Evolutionary conservation across 2,888 invertebrate genomes (phyloP).

Genomic region (Exocentrus adspersus): DNA sequence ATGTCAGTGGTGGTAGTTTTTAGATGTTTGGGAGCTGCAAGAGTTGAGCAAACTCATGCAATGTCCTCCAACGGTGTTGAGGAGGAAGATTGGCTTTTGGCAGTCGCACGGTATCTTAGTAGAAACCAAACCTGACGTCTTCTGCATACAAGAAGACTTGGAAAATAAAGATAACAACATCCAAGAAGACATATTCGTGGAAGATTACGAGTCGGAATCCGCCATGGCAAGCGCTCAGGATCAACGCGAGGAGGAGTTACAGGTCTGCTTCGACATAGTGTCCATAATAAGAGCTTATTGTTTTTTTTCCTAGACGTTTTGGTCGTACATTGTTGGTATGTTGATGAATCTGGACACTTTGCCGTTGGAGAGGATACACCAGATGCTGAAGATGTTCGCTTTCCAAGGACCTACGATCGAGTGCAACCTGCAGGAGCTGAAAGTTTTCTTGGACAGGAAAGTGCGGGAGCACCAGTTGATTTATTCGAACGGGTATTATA

Average conservation of each 20-base stretch:
- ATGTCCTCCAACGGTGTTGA: conserved; percentile 84
- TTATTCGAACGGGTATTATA: conserved; percentile 87
- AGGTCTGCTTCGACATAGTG: too few relatives aligned
- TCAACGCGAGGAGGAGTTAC: conserved; percentile 92
- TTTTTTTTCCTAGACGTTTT: conserved; percentile 74
- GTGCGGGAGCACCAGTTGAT: conserved; percentile 89
- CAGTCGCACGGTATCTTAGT: conserved; percentile 89
- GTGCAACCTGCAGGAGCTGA: conserved; percentile 87
- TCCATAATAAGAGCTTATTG: neutral
- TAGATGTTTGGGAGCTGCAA: conserved; percentile 85
- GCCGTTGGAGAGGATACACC: conserved; percentile 91
- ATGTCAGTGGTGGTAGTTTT: neutral
- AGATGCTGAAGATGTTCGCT: conserved; percentile 97
- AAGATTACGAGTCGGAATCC: conserved; percentile 92
- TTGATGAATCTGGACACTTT: conserved; percentile 92
- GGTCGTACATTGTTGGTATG: conserved; percentile 98
- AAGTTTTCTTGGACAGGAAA: conserved; percentile 91
- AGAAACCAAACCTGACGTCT: conserved; percentile 80
- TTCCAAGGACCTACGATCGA: conserved; percentile 91
- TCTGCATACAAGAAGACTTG: conserved; percentile 75
- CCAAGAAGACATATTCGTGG: conserved; percentile 73
- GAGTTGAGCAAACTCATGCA: conserved; percentile 87
- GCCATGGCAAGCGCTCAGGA: conserved; percentile 95
- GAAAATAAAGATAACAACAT: conserved; percentile 68
- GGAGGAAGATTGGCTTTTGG: conserved; percentile 93